Percentiles rank a stretch among this genome's conserved stretches.
These are phyloP conservation scores for Synergus umbraculus DNA, from an alignment of 2,888 invertebrate genomes.

Conservation along the genomic window DNA sequence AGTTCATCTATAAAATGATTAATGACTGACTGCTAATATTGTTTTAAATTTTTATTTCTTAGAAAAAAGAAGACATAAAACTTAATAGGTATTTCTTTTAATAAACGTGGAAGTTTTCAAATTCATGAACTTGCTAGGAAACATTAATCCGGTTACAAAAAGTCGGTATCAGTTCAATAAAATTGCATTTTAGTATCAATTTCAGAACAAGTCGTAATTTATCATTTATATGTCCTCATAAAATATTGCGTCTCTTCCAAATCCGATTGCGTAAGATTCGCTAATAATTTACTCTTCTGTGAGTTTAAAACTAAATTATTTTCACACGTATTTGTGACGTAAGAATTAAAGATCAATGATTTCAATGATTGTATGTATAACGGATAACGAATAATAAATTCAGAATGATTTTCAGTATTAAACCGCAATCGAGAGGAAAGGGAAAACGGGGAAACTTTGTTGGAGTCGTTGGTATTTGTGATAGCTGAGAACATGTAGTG, in stretches of 20 bases:
- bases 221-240: neutral
- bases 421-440: neutral
- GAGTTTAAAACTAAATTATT: neutral
- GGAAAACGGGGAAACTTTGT: neutral
- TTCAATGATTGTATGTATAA: constrained; percentile 5
- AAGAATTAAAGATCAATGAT: constrained; percentile 44
- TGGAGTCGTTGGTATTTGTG: neutral
- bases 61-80: no score
- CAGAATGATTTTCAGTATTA: neutral
- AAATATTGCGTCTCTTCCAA: neutral
- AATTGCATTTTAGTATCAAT: neutral
- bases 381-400: neutral
- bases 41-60: no score
- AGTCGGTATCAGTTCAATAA: neutral
- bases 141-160: neutral
- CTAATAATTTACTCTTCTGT: neutral
- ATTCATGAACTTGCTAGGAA: neutral
- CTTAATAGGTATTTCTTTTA: no score
- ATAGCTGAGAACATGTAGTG: neutral
- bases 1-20: no score
- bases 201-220: neutral
- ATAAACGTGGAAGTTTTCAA: no score
- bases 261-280: neutral
- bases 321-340: neutral
- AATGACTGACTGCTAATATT: no score